These are phyloP conservation scores for Arvicola amphibius DNA, from an alignment of 2,797 vertebrate species.

Conservation along the genomic window DNA sequence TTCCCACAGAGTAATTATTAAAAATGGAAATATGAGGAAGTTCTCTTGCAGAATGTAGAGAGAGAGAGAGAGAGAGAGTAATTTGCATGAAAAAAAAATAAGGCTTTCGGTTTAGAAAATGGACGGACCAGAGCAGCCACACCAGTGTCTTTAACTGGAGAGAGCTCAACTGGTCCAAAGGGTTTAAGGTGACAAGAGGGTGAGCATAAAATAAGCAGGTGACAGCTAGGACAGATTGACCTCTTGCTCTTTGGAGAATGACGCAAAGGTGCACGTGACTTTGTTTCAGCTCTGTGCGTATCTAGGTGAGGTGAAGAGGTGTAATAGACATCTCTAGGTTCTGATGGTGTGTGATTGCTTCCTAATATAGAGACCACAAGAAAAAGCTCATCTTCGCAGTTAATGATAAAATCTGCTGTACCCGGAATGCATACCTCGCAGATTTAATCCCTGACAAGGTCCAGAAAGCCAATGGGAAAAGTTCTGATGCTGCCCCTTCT, in stretches of 20 bases:
- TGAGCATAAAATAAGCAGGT: background rate
- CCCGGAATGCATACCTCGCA: conserved; percentile 86
- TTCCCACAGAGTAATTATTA: background rate
- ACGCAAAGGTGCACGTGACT: background rate
- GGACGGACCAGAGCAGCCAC: background rate
- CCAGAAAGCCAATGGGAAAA: background rate
- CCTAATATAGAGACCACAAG: conserved; percentile 83
- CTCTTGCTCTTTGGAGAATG: background rate
- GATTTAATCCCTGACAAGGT: conserved; percentile 78
- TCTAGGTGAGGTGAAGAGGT: conserved; percentile 14
- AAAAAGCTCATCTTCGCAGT: conserved; percentile 83
- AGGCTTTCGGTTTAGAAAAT: conserved; percentile 15
- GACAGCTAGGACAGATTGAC: background rate
- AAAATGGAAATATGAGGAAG: background rate
- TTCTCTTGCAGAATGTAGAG: background rate
- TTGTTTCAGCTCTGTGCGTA: background rate
- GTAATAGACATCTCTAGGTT: background rate
- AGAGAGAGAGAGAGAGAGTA: background rate
- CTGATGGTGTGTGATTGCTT: background rate
- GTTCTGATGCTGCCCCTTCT: background rate
- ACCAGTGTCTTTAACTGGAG: background rate
- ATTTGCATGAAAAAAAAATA: background rate
- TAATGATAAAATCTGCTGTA: conserved; percentile 91
- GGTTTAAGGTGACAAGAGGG: background rate
- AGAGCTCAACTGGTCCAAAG: background rate